phyloP scores from a whole-genome alignment of 2,113 vertebrate species.

The Pelmatolapia mariae region DNA sequence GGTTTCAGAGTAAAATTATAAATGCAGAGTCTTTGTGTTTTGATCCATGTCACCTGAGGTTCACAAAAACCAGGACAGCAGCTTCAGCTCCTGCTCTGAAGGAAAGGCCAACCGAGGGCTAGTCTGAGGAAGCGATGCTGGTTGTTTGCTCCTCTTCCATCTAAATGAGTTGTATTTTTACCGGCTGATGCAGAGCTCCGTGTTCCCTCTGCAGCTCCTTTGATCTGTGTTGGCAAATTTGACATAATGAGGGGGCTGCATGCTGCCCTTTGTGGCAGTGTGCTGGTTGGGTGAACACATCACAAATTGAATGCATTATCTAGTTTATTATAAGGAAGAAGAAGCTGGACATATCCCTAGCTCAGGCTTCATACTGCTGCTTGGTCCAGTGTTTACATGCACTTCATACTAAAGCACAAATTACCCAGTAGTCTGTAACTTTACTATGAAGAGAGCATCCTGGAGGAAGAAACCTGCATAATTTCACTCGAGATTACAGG shows the following conservation, averaged over 20 bases:
- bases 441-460: not conserved
- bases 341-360: not conserved
- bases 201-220: not conserved
- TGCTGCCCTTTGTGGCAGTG: not conserved
- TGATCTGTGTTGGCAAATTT: conserved; percentile 24
- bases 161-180: not conserved
- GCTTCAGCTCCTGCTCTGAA: not conserved
- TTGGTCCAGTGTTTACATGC: not conserved
- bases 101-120: not conserved
- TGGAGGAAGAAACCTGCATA: not conserved
- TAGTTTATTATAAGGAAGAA: not conserved
- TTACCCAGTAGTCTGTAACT: not conserved
- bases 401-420: not conserved
- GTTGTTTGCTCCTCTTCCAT: not conserved
- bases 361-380: not conserved
- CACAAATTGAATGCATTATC: not conserved
- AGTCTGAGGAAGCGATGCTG: not conserved
- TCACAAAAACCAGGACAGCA: not conserved
- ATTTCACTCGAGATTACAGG: not conserved
- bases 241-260: conserved; percentile 18
- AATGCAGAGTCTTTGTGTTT: not conserved
- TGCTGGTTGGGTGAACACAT: not conserved
- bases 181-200: not conserved
- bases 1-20: not conserved
- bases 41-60: not conserved